Conservation (phyloP, 2,113 vertebrate genomes). For the Nothoprocta perdicaria region DNA sequence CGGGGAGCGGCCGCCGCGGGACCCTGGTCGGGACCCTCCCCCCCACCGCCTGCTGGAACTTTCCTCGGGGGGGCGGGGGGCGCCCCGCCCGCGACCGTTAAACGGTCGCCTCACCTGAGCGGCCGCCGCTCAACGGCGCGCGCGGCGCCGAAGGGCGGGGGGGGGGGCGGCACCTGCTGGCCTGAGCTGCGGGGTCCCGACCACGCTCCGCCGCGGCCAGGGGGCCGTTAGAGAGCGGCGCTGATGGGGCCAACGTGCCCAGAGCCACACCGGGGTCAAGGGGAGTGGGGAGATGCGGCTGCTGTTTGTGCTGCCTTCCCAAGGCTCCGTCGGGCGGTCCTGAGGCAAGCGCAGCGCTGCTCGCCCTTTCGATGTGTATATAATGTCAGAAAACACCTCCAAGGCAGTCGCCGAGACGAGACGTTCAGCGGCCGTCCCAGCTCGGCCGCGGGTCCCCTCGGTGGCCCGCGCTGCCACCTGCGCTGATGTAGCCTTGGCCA, state of each 20-base stretch:
- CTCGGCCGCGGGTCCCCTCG: background rate
- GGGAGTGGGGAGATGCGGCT: background rate
- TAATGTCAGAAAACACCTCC: background rate
- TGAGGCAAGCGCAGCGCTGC: fast-evolving
- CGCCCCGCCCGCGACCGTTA: no score
- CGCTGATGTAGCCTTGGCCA: background rate
- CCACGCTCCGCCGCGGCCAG: no score
- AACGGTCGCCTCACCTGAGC: background rate
- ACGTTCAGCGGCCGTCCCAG: fast-evolving
- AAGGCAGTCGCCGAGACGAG: fast-evolving
- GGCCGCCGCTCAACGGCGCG: no score
- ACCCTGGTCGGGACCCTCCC: no score
- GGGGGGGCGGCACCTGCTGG: no score
- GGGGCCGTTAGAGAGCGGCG: no score
- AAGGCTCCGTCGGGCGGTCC: background rate
- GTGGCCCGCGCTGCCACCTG: background rate
- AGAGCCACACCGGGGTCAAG: background rate
- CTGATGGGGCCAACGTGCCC: background rate
- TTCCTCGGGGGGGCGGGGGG: background rate
- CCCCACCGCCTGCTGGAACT: background rate
- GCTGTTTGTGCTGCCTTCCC: background rate
- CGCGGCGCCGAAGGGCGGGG: no score
- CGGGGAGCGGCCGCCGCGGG: background rate
- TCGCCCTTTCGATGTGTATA: background rate
- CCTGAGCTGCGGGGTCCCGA: no score